phyloP scores from a whole-genome alignment of 2,888 invertebrate species.

The Tenthredo mesomela region DNA sequence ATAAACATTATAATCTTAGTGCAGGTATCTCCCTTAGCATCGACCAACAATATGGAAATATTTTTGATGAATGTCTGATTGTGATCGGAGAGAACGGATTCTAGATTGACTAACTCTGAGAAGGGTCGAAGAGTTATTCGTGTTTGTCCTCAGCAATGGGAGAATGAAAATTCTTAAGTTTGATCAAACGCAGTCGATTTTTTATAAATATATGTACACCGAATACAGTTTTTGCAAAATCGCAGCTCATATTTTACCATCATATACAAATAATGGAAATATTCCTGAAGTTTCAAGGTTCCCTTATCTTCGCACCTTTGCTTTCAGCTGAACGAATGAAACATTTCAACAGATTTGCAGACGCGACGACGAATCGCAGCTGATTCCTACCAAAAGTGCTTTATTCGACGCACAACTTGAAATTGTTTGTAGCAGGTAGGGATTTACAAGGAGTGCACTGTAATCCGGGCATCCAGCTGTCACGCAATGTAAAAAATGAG shows the following conservation, averaged over 20 bases:
- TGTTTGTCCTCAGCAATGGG: too few species aligned
- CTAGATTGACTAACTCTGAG: too few species aligned
- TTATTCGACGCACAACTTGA: background rate
- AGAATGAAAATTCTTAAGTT: too few species aligned
- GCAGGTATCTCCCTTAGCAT: too few species aligned
- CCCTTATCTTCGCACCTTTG: background rate
- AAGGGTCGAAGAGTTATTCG: too few species aligned
- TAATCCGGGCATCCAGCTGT: conserved; percentile 47
- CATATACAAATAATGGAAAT: background rate
- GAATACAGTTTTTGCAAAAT: background rate
- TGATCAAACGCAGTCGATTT: too few species aligned
- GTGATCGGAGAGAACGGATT: too few species aligned
- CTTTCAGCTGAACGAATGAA: background rate
- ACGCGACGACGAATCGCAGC: conserved; percentile 24
- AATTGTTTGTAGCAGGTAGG: background rate
- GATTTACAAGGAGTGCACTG: conserved; percentile 27
- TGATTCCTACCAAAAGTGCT: conserved; percentile 12
- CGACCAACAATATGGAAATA: too few species aligned
- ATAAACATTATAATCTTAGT: background rate
- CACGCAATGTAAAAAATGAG: conserved; percentile 34
- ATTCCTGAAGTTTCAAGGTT: background rate
- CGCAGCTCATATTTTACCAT: too few species aligned
- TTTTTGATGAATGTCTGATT: too few species aligned
- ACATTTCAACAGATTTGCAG: background rate
- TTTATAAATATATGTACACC: too few species aligned